Conservation (phyloP, 1,140 invertebrate species). For the Anoplophora glabripennis region DNA sequence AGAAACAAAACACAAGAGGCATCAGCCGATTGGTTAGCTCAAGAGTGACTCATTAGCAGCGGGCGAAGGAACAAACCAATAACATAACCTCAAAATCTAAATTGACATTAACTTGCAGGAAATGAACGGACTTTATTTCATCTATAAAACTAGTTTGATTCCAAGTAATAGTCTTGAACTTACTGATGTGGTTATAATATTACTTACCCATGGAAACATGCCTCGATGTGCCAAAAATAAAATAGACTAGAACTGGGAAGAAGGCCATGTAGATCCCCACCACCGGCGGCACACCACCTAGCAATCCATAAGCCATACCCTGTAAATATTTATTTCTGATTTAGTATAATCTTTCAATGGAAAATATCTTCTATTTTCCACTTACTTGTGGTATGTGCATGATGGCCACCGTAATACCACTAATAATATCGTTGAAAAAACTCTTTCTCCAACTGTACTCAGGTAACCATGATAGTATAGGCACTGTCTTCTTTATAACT, state of each 20-base stretch:
- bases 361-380: background rate
- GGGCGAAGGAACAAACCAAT: no score
- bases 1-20: no score
- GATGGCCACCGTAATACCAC: slow-evolving; percentile 68
- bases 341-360: background rate
- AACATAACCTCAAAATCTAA: no score
- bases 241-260: slow-evolving; percentile 87
- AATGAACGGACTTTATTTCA: no score
- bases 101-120: no score
- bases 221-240: slow-evolving; percentile 85
- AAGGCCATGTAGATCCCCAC: slow-evolving; percentile 93
- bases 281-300: slow-evolving; percentile 83
- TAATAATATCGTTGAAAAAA: slow-evolving; percentile 57
- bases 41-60: no score
- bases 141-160: no score
- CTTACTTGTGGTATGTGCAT: slow-evolving; percentile 77
- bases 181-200: background rate
- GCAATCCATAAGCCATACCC: slow-evolving; percentile 88
- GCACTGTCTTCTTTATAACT: slow-evolving; percentile 48
- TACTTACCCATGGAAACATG: slow-evolving; percentile 85
- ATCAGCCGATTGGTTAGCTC: no score
- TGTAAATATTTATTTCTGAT: slow-evolving; percentile 47
- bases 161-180: background rate
- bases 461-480: slow-evolving; percentile 56
- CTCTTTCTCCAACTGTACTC: slow-evolving; percentile 55